Base-by-base conservation (phyloP, 2,113 vertebrate genomes). In the Alosa alosa region DNA sequence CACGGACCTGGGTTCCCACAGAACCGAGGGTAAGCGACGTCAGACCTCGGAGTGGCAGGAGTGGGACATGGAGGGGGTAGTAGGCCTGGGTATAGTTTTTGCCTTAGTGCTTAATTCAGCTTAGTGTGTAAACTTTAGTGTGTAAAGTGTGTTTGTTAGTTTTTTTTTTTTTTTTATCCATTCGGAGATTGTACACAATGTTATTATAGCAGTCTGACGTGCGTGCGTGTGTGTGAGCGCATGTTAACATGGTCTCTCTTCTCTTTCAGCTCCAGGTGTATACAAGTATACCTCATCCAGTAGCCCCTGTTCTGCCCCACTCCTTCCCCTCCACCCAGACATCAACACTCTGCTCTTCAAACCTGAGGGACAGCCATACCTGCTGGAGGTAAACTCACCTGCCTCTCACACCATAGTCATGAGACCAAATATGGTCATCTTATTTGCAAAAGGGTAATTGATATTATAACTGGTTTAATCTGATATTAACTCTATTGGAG, bases 291-390 rank as follows among this genome's bases (percentile, higher is more conserved):
- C 91, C 36, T 88, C 95, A 39, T 94, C 93, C 83, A 90, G 94
- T 68, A 91, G 94, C 89, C 86, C 95, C 86, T 3, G 95, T 15
- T 95, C 96, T 1, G 92, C 94, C 52, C 91, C 95, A 0, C 96
- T 97, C 60, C 91, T 99, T 86, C 94, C 94, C 0, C 96, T 99
- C 55, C 97, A 99, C 50, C 89, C 96, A 13, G 97, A 99, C 91
- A 96, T 99, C 39, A 95, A 97, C 91, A 94, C 96, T 41, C 95
- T 98, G 81, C 90, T 99, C 78, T 99, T 99, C 93, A 95, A 97
- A 87, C 95, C 97, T 20, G 98, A 98, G 81, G 98, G 97, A 81
- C 98, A 99, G 82, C 95, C 96, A 45, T 99, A 99, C 91, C 94
- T 99, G 86, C 94, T 98, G 82, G 98, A 99, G 98, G 98, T 99